A percentile compares a stretch with the other conserved stretches of the same genome.
phyloP scores from a whole-genome alignment of 2,113 vertebrate species.

The Tragelaphus imberbis region DNA sequence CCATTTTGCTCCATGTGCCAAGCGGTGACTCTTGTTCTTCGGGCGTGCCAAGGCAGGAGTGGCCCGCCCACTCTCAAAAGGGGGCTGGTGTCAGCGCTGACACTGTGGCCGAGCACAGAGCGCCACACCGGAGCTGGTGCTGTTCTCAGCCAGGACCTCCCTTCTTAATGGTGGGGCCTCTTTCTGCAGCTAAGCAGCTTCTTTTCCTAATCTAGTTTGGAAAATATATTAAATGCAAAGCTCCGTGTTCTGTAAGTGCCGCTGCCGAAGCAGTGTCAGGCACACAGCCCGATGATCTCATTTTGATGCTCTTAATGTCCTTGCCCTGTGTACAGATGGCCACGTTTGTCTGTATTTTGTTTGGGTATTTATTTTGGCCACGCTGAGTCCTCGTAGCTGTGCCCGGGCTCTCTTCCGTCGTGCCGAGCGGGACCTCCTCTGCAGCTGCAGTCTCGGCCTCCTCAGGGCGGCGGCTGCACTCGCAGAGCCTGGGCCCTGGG shows the following conservation, averaged over 20 bases:
- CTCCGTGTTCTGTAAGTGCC: neutral
- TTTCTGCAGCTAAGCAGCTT: neutral
- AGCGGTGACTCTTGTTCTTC: neutral
- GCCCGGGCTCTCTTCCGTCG: rapidly evolving
- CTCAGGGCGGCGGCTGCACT: rapidly evolving
- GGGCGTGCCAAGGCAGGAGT: neutral
- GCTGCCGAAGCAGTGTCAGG: neutral
- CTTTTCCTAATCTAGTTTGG: neutral
- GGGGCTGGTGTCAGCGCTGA: neutral
- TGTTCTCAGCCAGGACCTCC: neutral
- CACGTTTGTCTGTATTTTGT: neutral
- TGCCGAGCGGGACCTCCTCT: neutral
- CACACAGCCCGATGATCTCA: constrained; percentile 26
- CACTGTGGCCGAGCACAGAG: neutral
- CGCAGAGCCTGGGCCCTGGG: neutral
- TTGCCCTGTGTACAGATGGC: constrained; percentile 38
- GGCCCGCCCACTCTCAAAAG: neutral
- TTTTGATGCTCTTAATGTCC: constrained; percentile 31
- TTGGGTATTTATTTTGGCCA: neutral
- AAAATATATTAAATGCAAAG: neutral
- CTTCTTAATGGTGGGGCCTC: neutral
- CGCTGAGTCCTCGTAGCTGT: neutral
- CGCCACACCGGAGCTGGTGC: no score
- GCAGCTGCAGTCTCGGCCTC: neutral
- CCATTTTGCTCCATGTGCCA: neutral